A percentile compares a stretch with the other conserved stretches of the same genome.
These are phyloP conservation scores for Pantherophis alleghaniensis DNA, from an alignment of 2,797 vertebrate genomes.

Conservation along the genomic window DNA sequence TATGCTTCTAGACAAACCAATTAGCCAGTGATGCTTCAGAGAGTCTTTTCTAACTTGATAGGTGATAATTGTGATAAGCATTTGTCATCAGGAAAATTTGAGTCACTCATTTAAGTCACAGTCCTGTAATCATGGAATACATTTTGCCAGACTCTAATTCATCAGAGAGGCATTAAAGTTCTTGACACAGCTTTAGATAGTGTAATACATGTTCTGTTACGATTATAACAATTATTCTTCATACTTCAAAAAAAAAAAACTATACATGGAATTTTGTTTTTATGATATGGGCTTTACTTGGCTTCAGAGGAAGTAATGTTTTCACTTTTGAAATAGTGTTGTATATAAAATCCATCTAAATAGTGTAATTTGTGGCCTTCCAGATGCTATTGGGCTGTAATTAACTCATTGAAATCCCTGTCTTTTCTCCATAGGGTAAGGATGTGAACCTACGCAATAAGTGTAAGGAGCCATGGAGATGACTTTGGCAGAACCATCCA, in stretches of 20 bases:
- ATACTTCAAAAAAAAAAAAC: background rate
- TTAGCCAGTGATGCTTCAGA: background rate
- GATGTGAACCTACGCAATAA: background rate
- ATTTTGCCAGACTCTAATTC: conserved; percentile 10
- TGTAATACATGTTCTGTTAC: background rate
- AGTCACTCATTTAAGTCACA: background rate
- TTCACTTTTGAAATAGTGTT: background rate
- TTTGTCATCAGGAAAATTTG: background rate
- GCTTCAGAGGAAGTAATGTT: background rate
- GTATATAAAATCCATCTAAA: background rate
- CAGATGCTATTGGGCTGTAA: background rate
- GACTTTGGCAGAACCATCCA: background rate
- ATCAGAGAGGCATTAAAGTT: background rate
- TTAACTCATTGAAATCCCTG: background rate
- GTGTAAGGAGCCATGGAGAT: background rate
- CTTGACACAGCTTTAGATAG: background rate
- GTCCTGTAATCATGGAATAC: background rate
- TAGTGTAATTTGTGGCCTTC: background rate
- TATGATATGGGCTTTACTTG: background rate
- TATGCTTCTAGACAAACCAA: background rate
- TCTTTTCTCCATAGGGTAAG: background rate
- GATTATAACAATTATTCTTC: background rate
- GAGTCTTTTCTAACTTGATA: background rate
- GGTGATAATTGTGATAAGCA: background rate
- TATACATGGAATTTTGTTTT: background rate